A percentile compares a stretch with the other conserved stretches of the same genome.
These are phyloP conservation scores for Orthosia gothica DNA, from an alignment of 2,888 invertebrate species.

Conservation along the genomic window DNA sequence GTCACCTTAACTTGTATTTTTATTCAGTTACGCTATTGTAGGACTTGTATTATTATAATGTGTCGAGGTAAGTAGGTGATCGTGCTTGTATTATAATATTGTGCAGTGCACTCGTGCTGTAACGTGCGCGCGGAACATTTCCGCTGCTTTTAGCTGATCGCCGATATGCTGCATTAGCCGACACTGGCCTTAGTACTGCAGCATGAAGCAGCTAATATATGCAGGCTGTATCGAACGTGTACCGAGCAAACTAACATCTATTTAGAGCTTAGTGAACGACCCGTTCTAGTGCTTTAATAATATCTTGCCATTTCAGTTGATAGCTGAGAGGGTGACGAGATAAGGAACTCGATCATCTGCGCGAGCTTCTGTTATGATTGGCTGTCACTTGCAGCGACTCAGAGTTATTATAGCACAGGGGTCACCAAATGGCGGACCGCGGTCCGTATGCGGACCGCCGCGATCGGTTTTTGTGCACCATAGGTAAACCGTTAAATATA, in stretches of 20 bases:
- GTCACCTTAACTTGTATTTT: constrained; percentile 8
- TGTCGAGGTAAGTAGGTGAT: constrained; percentile 8
- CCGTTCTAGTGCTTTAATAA: not conserved
- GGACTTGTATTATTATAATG: constrained; percentile 6
- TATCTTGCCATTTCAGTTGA: not conserved
- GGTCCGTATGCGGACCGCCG: too few species aligned
- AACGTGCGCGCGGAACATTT: constrained; percentile 37
- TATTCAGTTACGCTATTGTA: constrained; percentile 17
- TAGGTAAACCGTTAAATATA: too few species aligned
- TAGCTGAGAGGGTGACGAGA: not conserved
- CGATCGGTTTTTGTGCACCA: too few species aligned
- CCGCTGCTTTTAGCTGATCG: constrained; percentile 47
- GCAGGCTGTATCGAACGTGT: constrained; percentile 14
- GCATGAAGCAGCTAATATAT: constrained; percentile 15
- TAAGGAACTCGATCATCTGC: not conserved
- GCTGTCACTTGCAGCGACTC: constrained; percentile 27
- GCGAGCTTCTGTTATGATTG: constrained; percentile 1
- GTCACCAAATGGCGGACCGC: not conserved
- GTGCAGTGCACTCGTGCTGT: constrained; percentile 5
- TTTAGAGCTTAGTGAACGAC: not conserved
- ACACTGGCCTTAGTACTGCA: constrained; percentile 8
- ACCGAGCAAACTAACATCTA: not conserved
- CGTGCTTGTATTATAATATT: not conserved
- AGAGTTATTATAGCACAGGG: too few species aligned
- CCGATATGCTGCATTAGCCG: constrained; percentile 37